Conservation (phyloP, 2,113 vertebrate genomes). For the Phyllopteryx taeniolatus region DNA sequence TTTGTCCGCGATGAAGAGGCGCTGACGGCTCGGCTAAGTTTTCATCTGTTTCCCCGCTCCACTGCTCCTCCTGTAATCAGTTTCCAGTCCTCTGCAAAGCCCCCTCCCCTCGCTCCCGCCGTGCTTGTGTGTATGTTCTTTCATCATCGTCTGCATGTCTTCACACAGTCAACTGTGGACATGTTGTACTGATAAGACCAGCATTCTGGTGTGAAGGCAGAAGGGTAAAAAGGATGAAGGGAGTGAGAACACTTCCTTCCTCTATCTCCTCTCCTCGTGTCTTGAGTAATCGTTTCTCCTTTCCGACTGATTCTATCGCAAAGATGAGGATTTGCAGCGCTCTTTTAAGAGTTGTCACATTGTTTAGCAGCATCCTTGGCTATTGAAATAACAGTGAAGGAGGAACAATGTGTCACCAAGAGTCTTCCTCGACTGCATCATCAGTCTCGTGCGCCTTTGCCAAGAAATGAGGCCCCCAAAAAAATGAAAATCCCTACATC, state of each 20-base stretch:
- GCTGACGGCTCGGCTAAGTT: conserved; percentile 22
- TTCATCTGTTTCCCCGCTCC: conserved; percentile 33
- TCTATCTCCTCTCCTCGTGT: conserved; percentile 17
- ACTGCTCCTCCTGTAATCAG: conserved; percentile 48
- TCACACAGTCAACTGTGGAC: conserved; percentile 52
- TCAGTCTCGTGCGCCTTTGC: conserved; percentile 11
- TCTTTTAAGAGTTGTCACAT: conserved; percentile 31
- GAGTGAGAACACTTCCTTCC: conserved; percentile 34
- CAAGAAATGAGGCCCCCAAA: conserved; percentile 20
- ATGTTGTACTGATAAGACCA: conserved; percentile 64
- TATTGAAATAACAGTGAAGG: conserved; percentile 17
- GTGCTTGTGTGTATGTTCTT: conserved; percentile 34
- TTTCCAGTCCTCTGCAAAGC: conserved; percentile 32
- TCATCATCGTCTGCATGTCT: conserved; percentile 50
- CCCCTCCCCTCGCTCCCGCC: conserved; percentile 16
- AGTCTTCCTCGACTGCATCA: conserved; percentile 14
- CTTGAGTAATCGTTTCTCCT: conserved; percentile 24
- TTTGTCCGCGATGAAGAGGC: conserved; percentile 38
- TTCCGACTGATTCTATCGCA: conserved; percentile 6
- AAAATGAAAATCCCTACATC: conserved; percentile 35
- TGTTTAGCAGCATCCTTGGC: conserved; percentile 41
- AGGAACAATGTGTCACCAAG: conserved; percentile 26
- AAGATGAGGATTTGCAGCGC: conserved; percentile 12
- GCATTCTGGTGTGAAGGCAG: conserved; percentile 40
- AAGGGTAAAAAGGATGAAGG: conserved; percentile 25